Evolutionary conservation across 2,888 invertebrate genomes (phyloP).

Genomic region (Ariolimax columbianus): DNA sequence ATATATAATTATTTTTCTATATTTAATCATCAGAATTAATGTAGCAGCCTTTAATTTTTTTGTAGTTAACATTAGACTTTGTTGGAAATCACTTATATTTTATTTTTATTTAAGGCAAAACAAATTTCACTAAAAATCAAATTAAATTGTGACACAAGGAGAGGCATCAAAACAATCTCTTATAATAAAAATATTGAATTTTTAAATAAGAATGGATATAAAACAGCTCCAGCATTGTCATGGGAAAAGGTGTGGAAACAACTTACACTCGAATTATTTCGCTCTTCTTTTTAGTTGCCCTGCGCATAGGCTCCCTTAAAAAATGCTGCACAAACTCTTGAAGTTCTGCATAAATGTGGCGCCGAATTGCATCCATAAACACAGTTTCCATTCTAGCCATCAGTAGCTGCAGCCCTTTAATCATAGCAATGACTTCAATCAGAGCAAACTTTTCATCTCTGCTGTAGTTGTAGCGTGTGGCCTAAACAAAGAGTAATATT

Average conservation of each 20-base stretch:
- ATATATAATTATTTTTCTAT: no score
- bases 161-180: no score
- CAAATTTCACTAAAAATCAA: no score
- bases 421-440: constrained; percentile 99
- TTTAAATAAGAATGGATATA: background rate
- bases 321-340: constrained; percentile 96
- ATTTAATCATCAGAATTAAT: no score
- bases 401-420: constrained; percentile 93
- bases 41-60: no score
- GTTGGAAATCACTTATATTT: no score
- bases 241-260: no score
- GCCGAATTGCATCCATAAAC: constrained; percentile 91
- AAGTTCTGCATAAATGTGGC: constrained; percentile 95
- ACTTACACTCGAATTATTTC: constrained; percentile 86
- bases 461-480: constrained; percentile 97
- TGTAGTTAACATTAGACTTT: no score
- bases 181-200: no score
- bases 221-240: no score
- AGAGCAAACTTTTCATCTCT: constrained; percentile 98
- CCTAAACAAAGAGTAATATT: constrained; percentile 81
- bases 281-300: constrained; percentile 98
- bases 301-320: constrained; percentile 93
- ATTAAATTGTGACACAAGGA: no score
- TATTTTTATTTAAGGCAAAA: no score
- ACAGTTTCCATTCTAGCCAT: constrained; percentile 98